These are phyloP conservation scores for Epistrophe grossulariae DNA, from an alignment of 2,888 invertebrate species.

Conservation along the genomic window DNA sequence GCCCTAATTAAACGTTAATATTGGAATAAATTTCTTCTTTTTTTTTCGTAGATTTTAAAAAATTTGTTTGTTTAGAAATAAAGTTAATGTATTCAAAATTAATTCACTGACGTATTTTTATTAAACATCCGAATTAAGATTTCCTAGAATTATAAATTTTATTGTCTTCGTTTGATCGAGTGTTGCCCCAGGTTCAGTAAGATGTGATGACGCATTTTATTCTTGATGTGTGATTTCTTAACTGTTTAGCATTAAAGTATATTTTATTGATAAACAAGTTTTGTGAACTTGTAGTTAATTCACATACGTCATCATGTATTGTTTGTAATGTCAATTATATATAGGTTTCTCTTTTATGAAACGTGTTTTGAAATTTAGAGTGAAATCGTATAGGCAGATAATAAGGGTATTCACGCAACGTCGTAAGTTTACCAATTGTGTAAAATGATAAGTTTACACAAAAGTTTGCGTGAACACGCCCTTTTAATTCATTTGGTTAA, in stretches of 20 bases:
- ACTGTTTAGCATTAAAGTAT: background rate
- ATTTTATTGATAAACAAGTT: background rate
- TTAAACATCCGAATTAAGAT: background rate
- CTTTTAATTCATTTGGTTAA: no score
- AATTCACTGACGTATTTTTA: background rate
- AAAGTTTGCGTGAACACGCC: no score
- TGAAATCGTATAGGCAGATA: background rate
- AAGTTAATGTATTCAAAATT: background rate
- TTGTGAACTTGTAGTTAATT: background rate
- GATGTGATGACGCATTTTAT: constrained; percentile 15
- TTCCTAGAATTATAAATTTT: background rate
- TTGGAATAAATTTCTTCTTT: no score
- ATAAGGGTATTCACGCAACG: no score
- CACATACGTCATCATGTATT: background rate
- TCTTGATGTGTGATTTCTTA: background rate
- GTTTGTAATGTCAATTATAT: background rate
- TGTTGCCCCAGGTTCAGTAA: constrained; percentile 18
- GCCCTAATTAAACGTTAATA: no score
- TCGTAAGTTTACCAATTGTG: no score
- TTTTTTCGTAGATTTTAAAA: no score
- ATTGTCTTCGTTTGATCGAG: background rate
- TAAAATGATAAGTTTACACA: no score
- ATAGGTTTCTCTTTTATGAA: background rate
- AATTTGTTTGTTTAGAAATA: background rate
- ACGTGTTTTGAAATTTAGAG: background rate